Base-by-base conservation (phyloP, 2,113 vertebrate species). In the Zosterops pallidus region DNA sequence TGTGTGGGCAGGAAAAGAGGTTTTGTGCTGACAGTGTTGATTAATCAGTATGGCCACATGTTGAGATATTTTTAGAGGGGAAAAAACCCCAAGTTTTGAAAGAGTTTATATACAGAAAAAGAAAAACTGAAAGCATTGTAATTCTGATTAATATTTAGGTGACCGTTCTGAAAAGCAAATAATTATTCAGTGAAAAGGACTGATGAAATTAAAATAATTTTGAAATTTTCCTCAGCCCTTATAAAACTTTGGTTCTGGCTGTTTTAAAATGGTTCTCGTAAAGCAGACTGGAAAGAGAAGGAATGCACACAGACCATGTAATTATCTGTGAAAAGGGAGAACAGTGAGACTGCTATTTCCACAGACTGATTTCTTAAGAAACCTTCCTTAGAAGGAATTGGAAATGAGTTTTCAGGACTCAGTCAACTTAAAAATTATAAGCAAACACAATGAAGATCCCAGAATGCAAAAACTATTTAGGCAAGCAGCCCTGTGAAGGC, bases 331-430 rank as follows among this genome's bases (percentile, higher is more conserved):
- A 71, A 93, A 91, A 72, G 39, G 69, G 25, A 93, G 53, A 92
- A 90, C 59, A 63, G 76, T 86, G 71, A 95, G 76, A 56, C 50
- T 86, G 76, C 29, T 94, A 86, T 95, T 97, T 97, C 90, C 90
- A 86, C 44, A 35, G 50, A 24, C 35, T 63, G 29, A 81, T 67
- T 83, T 94, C 59, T 50, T 86, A 70, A 74, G 71, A 70, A 93
- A 86, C 12, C 9, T 63, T 80, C 57, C 83, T 85, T 50, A 74
- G 33, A 70, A 83, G 33, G 60, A 83, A 67, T 35, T 90, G 52
- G 56, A 92, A 92, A 82, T 68, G 13, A 81, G 31, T 84, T 94
- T 93, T 63, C 8, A 3, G 56, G 35, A 78, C 35, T 75, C 44
- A n/a, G 9, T 47, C 64, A 77, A 63, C 14, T 63, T 78, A 70